Conservation (phyloP, 2,113 vertebrate species). For the Geothlypis trichas region DNA sequence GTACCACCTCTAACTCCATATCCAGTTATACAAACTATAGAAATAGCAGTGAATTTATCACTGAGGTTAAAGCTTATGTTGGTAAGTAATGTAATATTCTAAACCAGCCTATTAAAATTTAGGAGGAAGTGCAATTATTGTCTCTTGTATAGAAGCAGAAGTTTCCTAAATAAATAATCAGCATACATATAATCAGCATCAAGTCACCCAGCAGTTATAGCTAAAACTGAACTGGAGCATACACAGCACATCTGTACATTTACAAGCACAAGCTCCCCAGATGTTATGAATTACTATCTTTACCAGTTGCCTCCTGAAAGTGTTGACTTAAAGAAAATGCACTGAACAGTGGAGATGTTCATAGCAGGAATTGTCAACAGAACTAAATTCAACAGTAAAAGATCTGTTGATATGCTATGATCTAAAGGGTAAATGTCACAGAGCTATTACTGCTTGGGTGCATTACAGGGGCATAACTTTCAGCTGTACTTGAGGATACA, state of each 20-base stretch:
- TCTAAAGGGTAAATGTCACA: slow-evolving; percentile 13
- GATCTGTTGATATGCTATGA: slow-evolving; percentile 6
- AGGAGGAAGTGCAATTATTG: not conserved
- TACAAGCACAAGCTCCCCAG: slow-evolving; percentile 37
- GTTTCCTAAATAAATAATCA: slow-evolving; percentile 2
- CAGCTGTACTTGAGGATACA: not conserved
- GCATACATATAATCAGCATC: not conserved
- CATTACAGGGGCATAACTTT: not conserved
- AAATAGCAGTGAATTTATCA: not conserved
- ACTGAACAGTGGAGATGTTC: slow-evolving; percentile 57
- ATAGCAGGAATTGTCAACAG: slow-evolving; percentile 65
- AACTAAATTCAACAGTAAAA: slow-evolving; percentile 11
- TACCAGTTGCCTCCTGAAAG: slow-evolving; percentile 48
- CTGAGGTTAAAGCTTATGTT: not conserved
- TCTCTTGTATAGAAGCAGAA: not conserved
- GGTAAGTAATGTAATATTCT: not conserved
- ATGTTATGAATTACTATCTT: slow-evolving; percentile 61
- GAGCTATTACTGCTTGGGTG: not conserved
- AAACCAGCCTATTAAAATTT: not conserved
- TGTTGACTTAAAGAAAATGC: slow-evolving; percentile 50
- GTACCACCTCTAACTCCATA: not conserved
- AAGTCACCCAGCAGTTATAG: not conserved
- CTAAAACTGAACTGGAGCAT: not conserved
- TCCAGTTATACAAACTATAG: not conserved
- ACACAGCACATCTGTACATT: slow-evolving; percentile 24